Conservation (phyloP, 2,888 invertebrate species). For the Archips crataeganus region DNA sequence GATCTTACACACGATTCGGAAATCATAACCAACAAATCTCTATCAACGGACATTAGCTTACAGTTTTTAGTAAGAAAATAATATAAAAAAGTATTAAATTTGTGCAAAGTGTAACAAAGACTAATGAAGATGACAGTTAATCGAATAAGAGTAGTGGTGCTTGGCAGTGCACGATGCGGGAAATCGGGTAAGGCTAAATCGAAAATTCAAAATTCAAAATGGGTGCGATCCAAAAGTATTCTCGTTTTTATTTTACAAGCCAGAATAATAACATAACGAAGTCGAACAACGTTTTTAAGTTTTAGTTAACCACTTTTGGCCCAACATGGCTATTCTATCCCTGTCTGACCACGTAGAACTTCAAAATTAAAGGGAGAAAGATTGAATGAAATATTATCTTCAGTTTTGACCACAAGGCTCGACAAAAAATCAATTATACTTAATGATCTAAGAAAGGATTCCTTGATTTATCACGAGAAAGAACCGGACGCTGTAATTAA, state of each 20-base stretch:
- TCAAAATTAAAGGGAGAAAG: slow-evolving; percentile 19
- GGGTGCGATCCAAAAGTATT: slow-evolving; percentile 43
- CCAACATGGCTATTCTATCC: background rate
- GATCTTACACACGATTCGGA: slow-evolving; percentile 51
- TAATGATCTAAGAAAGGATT: slow-evolving; percentile 67
- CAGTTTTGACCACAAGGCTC: slow-evolving; percentile 31
- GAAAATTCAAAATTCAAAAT: slow-evolving; percentile 52
- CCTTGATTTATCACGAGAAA: slow-evolving; percentile 68
- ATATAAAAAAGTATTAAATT: slow-evolving; percentile 41
- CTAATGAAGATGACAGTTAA: slow-evolving; percentile 91
- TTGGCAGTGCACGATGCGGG: slow-evolving; percentile 90
- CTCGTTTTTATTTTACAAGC: slow-evolving; percentile 20
- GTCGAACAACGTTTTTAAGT: slow-evolving; percentile 51
- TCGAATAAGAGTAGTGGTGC: slow-evolving; percentile 92
- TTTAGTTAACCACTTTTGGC: slow-evolving; percentile 44
- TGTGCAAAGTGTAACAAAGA: slow-evolving; percentile 65
- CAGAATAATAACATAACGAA: slow-evolving; percentile 55
- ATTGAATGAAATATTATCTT: slow-evolving; percentile 18
- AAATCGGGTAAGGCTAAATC: slow-evolving; percentile 88
- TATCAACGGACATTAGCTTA: slow-evolving; percentile 39
- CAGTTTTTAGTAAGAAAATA: background rate
- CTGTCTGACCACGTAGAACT: slow-evolving; percentile 5
- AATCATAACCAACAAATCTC: slow-evolving; percentile 47
- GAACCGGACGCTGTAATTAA: slow-evolving; percentile 63
- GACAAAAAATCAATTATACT: slow-evolving; percentile 73